Evolutionary conservation across 2,797 vertebrate species (phyloP), one percentile per base, ranked within the genome.

Genomic region (Labroides dimidiatus): DNA sequence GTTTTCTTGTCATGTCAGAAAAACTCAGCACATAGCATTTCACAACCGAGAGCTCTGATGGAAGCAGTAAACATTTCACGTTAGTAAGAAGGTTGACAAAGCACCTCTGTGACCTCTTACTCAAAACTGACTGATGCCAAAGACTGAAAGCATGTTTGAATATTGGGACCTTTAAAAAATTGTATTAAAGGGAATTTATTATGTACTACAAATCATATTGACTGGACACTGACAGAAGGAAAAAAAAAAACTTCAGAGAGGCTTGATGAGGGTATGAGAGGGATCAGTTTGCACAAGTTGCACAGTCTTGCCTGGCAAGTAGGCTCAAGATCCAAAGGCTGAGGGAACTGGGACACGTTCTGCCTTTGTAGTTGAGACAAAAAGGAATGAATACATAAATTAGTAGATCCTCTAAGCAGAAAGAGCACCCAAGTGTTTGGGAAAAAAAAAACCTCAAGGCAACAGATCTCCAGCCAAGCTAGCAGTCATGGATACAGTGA

Each of bases 331-430:
- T 80, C 71, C 83, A 84, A 73, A 64, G 76, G 76, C 79, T 84
- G 79, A 87, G 83, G 80, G 78, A 91, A 90, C 75, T 91, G 77
- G 91, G 85, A 85, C 89, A 85, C 58, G 21, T 45, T 48, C 71
- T 64, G 77, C 78, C 90, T 94, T 94, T 93, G 92, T 92, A 92
- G 92, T 86, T n/a, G 58, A 92, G 88, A 92, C 87, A 85, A 92
- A 94, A 93, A 92, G 76, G 88, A 93, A 93, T 89, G 78, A 88
- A 92, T 93, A 79, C 87, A 94, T 94, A 93, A 93, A 93, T 93
- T 85, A 93, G 78, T 59, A 33, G 80, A 82, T 87, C 72, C 83
- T 91, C 87, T 59, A 77, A 83, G 87, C 60, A 6, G 82, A 85
- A 84, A 81, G 87, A 69, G 68, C 75, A 87, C 73, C 78, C 53